A percentile compares a stretch with the other conserved stretches of the same genome.
Conservation (phyloP, 2,888 invertebrate species). For the Diarsia brunnea region DNA sequence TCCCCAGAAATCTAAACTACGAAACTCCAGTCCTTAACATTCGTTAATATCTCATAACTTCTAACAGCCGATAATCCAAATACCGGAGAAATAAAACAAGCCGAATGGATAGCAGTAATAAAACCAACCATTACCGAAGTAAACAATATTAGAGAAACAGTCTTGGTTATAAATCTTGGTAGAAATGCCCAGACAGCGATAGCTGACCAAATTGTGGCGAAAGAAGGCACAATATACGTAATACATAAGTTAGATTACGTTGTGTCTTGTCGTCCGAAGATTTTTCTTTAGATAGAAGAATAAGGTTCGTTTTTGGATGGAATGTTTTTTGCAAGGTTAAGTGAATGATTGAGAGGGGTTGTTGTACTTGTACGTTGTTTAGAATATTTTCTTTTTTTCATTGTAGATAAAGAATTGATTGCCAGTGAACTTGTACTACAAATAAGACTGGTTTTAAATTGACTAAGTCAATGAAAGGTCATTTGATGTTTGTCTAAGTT, state of each 20-base stretch:
- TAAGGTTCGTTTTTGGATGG: conserved; percentile 40
- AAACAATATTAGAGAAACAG: conserved; percentile 88
- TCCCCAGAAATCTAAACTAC: conserved; percentile 32
- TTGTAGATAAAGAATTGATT: background rate
- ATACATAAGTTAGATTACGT: conserved; percentile 80
- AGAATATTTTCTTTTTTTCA: background rate
- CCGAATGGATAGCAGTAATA: conserved; percentile 77
- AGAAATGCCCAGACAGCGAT: conserved; percentile 83
- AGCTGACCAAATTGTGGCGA: conserved; percentile 84
- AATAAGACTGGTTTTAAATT: background rate
- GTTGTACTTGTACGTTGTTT: conserved; percentile 17
- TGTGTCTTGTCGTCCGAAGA: conserved; percentile 70
- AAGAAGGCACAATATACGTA: conserved; percentile 78
- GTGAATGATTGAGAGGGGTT: conserved; percentile 38
- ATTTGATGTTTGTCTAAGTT: too few relatives aligned
- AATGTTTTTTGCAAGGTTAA: conserved; percentile 37
- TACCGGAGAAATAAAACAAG: conserved; percentile 81
- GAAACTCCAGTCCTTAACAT: conserved; percentile 36
- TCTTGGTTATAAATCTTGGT: conserved; percentile 84
- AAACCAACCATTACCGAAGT: conserved; percentile 81
- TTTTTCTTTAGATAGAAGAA: conserved; percentile 66
- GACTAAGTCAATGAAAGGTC: too few relatives aligned
- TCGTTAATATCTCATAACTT: conserved; percentile 73
- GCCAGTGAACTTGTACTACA: background rate
- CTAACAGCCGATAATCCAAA: conserved; percentile 77